Base-by-base conservation (phyloP, 2,888 invertebrate genomes). In the Celastrina argiolus region DNA sequence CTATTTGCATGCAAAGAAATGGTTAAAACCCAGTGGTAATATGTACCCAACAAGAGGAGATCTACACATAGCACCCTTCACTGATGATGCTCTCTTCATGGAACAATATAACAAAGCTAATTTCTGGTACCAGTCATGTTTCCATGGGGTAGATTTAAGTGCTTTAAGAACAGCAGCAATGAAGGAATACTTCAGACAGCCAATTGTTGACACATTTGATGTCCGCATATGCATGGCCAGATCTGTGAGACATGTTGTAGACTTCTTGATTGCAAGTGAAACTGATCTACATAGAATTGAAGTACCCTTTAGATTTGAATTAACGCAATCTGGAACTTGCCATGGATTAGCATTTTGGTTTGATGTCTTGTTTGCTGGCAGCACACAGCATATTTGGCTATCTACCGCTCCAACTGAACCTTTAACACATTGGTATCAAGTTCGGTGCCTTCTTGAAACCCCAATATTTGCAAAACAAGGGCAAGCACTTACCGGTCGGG, bases 341-440 rank as follows among this genome's bases (percentile, higher is more conserved):
- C 99, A 99, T 79, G 99, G 99, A 1, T 91, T 99, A 71, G 99
- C 99, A 18, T 99, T 99, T 91, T 99, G 99, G 99, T 99, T 99
- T 84, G 99, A 99, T 89, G 99, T 99, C 28, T 96, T 98, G 72
- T 99, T 99, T 88, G 94, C 96, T 68, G 99, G 99, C 42, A 94
- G 94, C 59, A 94, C 94, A 69, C 96, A 97, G 79, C 96, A 97
- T 69, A 96, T 99, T 68, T 99, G 99, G 99, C 87, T 99, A 39
- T 99, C 99, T 7, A 99, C 99, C 6, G 96, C 99, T 0, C 99
- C 99, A 0, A 99, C 99, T 2, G 99, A 99, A 83, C 98, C 99
- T 0, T 91, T 99, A 22, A 99, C 99, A 34, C 99, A 99, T 86
- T 99, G 99, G 99, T 99, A 99, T 87, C 99, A 99, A 91, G 99